A percentile compares a stretch with the other conserved stretches of the same genome.
phyloP scores from a whole-genome alignment of 23 tunicate genomes.

The Ciona savignyi region DNA sequence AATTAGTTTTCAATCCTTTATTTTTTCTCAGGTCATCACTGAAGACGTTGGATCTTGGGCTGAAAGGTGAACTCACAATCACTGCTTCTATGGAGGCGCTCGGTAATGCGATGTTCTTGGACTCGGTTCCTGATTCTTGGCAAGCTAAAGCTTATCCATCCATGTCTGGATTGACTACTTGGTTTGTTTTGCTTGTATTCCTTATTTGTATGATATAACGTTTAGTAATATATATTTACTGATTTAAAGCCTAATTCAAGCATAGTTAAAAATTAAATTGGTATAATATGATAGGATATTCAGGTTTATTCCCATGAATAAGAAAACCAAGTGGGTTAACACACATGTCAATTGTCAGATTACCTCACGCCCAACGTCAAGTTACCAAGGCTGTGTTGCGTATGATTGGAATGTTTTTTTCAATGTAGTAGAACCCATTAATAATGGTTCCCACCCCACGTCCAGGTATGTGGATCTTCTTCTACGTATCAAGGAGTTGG shows the following conservation, averaged over 20 bases:
- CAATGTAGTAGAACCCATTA: too few relatives aligned
- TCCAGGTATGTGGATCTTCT: slow-evolving; percentile 80
- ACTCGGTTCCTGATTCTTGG: slow-evolving; percentile 91
- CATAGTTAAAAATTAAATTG: too few relatives aligned
- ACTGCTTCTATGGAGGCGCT: slow-evolving; percentile 90
- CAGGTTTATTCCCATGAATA: too few relatives aligned
- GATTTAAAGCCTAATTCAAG: too few relatives aligned
- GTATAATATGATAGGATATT: too few relatives aligned
- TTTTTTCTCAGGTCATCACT: slow-evolving; percentile 47
- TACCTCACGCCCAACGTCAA: too few relatives aligned
- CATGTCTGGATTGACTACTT: slow-evolving; percentile 65
- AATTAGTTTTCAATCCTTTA: neutral
- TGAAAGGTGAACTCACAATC: slow-evolving; percentile 97
- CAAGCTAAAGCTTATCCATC: slow-evolving; percentile 86
- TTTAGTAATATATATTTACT: neutral
- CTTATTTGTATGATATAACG: neutral
- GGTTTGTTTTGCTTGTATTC: slow-evolving; percentile 30
- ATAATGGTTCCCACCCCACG: too few relatives aligned
- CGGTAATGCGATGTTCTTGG: slow-evolving; percentile 72
- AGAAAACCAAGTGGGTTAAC: too few relatives aligned
- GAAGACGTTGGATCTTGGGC: slow-evolving; percentile 83
- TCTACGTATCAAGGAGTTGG: slow-evolving; percentile 78
- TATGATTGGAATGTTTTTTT: too few relatives aligned
- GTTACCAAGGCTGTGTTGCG: too few relatives aligned
- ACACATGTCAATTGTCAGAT: too few relatives aligned